Conservation (phyloP, 2,888 invertebrate species). For the Campopleginae sp. region DNA sequence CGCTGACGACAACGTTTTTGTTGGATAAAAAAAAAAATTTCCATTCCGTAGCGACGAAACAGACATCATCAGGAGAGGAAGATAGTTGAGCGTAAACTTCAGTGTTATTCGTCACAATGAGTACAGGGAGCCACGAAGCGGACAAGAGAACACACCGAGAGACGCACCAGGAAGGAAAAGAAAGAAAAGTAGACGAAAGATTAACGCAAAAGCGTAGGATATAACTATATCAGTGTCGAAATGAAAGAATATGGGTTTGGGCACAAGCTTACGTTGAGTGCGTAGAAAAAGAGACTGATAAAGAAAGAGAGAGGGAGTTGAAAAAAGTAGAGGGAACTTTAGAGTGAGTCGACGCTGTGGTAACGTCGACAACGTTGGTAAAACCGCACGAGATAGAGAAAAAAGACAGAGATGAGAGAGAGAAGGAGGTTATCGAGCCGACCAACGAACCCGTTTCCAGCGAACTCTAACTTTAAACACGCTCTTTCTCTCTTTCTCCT, state of each 20-base stretch:
- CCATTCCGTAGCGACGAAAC: not conserved
- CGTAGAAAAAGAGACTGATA: not conserved
- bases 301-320: not conserved
- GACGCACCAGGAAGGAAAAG: constrained; percentile 6
- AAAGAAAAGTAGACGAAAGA: not conserved
- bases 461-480: constrained; percentile 67
- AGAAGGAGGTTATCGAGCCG: constrained; percentile 68
- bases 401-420: constrained; percentile 27
- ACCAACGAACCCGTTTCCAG: constrained; percentile 69
- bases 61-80: not conserved
- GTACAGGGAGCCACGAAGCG: constrained; percentile 6
- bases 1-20: too few species aligned
- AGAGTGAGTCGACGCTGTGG: constrained; percentile 51
- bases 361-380: constrained; percentile 50
- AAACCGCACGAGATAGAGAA: constrained; percentile 56
- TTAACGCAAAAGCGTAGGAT: not conserved
- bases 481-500: constrained; percentile 39
- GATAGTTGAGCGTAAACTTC: constrained; percentile 32
- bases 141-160: not conserved
- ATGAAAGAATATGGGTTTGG: not conserved
- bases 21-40: too few species aligned
- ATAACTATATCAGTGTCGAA: not conserved
- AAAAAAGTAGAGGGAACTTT: constrained; percentile 35
- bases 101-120: constrained; percentile 23
- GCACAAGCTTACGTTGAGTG: not conserved